Evolutionary conservation across 1,140 invertebrate species (phyloP).

Genomic region (Cataglyphis hispanica): DNA sequence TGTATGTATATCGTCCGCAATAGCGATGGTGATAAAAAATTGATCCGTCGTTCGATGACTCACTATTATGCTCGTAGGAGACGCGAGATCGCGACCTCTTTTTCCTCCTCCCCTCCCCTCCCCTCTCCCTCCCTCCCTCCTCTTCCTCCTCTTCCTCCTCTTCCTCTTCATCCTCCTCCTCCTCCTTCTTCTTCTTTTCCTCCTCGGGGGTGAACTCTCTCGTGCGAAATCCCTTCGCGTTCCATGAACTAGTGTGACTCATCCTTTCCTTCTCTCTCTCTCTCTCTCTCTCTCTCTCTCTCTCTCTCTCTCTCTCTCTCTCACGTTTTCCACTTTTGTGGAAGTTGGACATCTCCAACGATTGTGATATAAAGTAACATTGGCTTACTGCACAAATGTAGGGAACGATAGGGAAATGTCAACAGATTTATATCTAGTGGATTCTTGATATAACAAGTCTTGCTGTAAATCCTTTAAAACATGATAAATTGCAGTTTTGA

Average conservation of each 20-base stretch:
- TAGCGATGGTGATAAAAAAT: conserved; percentile 56
- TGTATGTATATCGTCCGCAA: not conserved
- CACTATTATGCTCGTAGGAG: conserved; percentile 62
- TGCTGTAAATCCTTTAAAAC: not conserved
- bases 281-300: conserved; percentile 30
- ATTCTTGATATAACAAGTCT: conserved; percentile 6
- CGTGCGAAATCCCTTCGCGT: conserved; percentile 55
- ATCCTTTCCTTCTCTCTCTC: conserved; percentile 37
- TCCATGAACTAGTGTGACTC: conserved; percentile 70
- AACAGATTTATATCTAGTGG: not conserved
- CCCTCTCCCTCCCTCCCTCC: conserved; percentile 6
- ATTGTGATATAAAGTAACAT: conserved; percentile 4
- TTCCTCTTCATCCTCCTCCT: conserved; percentile 15
- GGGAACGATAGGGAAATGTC: not conserved
- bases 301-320: conserved; percentile 29
- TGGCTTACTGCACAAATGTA: not conserved
- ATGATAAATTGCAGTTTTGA: not conserved
- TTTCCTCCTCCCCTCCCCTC: conserved; percentile 4
- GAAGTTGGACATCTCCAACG: conserved; percentile 17
- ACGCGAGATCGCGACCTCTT: conserved; percentile 35
- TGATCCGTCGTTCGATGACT: conserved; percentile 68
- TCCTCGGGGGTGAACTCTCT: conserved; percentile 64
- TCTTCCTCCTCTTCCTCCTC: conserved; percentile 5
- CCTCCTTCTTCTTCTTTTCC: conserved; percentile 9
- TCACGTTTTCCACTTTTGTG: not conserved